Evolutionary conservation across 2,888 invertebrate species (phyloP), one percentile per base, ranked within the genome.

Genomic region (Coelopa pilipes): DNA sequence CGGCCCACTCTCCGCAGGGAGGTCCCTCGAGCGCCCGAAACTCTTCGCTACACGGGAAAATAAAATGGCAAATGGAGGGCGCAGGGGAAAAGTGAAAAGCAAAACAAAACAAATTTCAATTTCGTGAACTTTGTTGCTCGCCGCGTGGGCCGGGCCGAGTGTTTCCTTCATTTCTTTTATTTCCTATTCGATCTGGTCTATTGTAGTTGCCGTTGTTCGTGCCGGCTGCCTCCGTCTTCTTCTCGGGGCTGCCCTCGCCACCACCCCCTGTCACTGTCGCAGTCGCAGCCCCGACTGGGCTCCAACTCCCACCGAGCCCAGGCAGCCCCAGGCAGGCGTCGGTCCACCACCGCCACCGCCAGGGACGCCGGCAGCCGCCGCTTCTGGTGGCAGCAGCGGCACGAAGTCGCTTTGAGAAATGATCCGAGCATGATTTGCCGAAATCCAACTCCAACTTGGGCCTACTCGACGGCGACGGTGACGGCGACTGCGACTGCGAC

Each of bases 401-500:
- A 81, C 82, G 81, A 81, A 82, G 82, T 81, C 81, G 80, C 80
- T 84, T 84, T 85, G 84, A 85, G 82, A 85, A 85, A 85, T 85
- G 84, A 85, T 83, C 79, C 78, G 80, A 83, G 80, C 79, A 81
- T 83, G 82, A 84, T 83, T 81, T 80, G 82, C 82, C 80, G 80
- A 81, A 81, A 79, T 76, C 77, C 67, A 76, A 74, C 77, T 81
- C 79, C 78, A 81, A 81, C 82, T 82, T 82, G 80, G 80, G 81
- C 82, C 81, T 83, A 82, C 79, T 78, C 79, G 81, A 74, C 60
- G 59, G 50, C 34, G 57, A n/a, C n/a, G n/a, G n/a, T n/a, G n/a
- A n/a, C n/a, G n/a, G n/a, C n/a, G n/a, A n/a, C n/a, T n/a, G n/a
- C n/a, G n/a, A n/a, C n/a, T n/a, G n/a, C n/a, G n/a, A n/a, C n/a